Percentiles rank a stretch among this genome's conserved stretches.
Evolutionary conservation across 2,113 vertebrate genomes (phyloP).

Genomic region (Panthera uncia): DNA sequence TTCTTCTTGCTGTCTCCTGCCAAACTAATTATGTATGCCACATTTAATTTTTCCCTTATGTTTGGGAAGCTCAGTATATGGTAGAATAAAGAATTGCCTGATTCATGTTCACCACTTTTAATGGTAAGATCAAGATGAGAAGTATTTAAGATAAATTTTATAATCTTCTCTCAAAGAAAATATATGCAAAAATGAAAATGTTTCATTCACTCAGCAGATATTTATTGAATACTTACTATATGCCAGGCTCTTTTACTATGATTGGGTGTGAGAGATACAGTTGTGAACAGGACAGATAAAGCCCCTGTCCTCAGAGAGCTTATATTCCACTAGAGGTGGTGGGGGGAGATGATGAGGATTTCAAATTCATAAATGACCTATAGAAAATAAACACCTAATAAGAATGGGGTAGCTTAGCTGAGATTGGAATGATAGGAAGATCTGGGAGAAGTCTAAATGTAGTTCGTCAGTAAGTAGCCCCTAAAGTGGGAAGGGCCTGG

Average conservation of each 20-base stretch:
- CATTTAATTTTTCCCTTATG: constrained; percentile 47
- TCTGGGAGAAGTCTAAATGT: not conserved
- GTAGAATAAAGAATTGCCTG: constrained; percentile 28
- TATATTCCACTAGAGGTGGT: not conserved
- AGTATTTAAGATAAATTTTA: constrained; percentile 28
- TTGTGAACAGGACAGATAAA: not conserved
- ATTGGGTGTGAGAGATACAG: not conserved
- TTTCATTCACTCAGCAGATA: constrained; percentile 23
- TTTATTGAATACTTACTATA: not conserved
- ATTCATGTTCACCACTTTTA: constrained; percentile 13
- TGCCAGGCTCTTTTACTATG: not conserved
- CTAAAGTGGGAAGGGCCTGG: not conserved
- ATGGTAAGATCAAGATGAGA: not conserved
- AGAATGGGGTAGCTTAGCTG: not conserved
- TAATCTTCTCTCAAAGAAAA: constrained; percentile 45
- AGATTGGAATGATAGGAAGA: not conserved
- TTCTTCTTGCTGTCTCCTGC: constrained; percentile 61
- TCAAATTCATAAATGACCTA: not conserved
- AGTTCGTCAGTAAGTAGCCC: not conserved
- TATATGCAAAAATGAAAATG: constrained; percentile 47
- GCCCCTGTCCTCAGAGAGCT: not conserved
- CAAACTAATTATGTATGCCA: constrained; percentile 46
- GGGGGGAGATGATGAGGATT: not conserved
- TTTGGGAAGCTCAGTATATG: constrained; percentile 41
- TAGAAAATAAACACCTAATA: not conserved